These are phyloP conservation scores for Akabosia matsudoensis DNA, from an alignment of 1,140 invertebrate genomes.

Conservation along the genomic window DNA sequence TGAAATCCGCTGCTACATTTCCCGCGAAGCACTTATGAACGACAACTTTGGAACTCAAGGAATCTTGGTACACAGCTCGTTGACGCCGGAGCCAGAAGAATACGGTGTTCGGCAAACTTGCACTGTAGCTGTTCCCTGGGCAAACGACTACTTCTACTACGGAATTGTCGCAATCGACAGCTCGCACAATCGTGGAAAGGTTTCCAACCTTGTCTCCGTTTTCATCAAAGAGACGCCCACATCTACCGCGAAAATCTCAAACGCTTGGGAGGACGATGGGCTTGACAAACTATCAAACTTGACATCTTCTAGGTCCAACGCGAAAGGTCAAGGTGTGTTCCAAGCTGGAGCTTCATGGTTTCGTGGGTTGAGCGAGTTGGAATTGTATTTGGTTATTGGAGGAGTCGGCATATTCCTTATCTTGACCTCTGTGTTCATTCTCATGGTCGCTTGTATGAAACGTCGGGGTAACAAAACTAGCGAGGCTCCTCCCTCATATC, in stretches of 20 bases:
- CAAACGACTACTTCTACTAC: slow-evolving; percentile 50
- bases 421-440: slow-evolving; percentile 45
- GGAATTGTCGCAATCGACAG: slow-evolving; percentile 49
- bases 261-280: slow-evolving; percentile 43
- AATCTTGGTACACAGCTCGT: slow-evolving; percentile 48
- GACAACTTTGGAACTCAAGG: slow-evolving; percentile 48
- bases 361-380: slow-evolving; percentile 41
- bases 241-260: slow-evolving; percentile 43
- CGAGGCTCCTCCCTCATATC: slow-evolving; percentile 47
- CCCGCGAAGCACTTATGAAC: slow-evolving; percentile 47
- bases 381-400: slow-evolving; percentile 48
- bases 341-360: slow-evolving; percentile 46
- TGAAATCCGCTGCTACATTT: slow-evolving; percentile 49
- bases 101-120: slow-evolving; percentile 47
- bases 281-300: slow-evolving; percentile 42
- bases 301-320: slow-evolving; percentile 42
- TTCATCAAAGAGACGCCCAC: slow-evolving; percentile 48
- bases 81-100: slow-evolving; percentile 48
- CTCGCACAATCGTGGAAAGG: slow-evolving; percentile 47
- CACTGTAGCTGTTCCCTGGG: slow-evolving; percentile 49
- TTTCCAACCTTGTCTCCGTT: slow-evolving; percentile 49
- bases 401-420: slow-evolving; percentile 47
- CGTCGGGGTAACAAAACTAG: slow-evolving; percentile 37
- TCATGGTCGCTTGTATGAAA: slow-evolving; percentile 44
- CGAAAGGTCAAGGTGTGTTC: slow-evolving; percentile 41